Evolutionary conservation across 2,888 invertebrate genomes (phyloP).

Genomic region (Drosophila aldrichi): DNA sequence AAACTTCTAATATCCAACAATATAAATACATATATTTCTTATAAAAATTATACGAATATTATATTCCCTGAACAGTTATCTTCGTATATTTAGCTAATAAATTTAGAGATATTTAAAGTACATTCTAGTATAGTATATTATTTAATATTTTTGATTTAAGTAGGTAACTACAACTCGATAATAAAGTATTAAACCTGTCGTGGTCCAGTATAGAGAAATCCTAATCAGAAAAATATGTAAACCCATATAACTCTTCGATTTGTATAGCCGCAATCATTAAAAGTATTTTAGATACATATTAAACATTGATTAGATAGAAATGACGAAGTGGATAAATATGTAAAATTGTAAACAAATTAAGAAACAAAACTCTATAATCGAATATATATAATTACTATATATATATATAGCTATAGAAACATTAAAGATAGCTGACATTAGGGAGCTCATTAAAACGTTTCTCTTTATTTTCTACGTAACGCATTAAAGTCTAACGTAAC

Average conservation of each 20-base stretch:
- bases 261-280: slow-evolving; percentile 11
- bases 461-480: slow-evolving; percentile 22
- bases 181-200: slow-evolving; percentile 19
- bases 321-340: not conserved
- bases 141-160: slow-evolving; percentile 27
- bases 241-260: not conserved
- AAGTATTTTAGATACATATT: slow-evolving; percentile 14
- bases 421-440: slow-evolving; percentile 15
- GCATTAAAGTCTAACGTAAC: slow-evolving; percentile 27
- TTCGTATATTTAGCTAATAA: not conserved
- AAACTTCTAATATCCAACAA: no score
- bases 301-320: slow-evolving; percentile 15
- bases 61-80: slow-evolving; percentile 3
- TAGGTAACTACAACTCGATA: slow-evolving; percentile 19
- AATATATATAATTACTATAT: not conserved
- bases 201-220: slow-evolving; percentile 18
- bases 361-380: slow-evolving; percentile 9
- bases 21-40: no score
- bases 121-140: slow-evolving; percentile 1
- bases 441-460: slow-evolving; percentile 44
- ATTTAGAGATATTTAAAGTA: not conserved
- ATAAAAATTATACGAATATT: not conserved
- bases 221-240: not conserved
- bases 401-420: slow-evolving; percentile 16
- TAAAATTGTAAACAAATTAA: slow-evolving; percentile 24